phyloP scores from a whole-genome alignment of 2,888 invertebrate species.

The Suillia variegata region DNA sequence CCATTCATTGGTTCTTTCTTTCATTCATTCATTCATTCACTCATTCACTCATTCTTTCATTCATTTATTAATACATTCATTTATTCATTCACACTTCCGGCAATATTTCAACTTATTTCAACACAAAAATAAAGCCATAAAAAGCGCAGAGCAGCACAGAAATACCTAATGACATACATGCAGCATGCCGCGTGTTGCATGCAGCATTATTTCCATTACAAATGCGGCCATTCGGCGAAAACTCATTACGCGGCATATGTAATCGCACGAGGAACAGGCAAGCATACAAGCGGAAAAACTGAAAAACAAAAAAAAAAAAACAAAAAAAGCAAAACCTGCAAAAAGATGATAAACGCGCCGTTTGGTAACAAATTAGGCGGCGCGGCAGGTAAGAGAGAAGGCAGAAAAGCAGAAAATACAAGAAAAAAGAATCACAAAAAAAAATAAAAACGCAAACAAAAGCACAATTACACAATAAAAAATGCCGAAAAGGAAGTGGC shows the following conservation, averaged over 20 bases:
- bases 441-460: no score
- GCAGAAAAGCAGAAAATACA: neutral
- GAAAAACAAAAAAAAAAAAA: no score
- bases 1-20: no score
- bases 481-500: neutral
- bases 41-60: no score
- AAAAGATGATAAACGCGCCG: constrained; percentile 14
- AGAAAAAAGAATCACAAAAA: no score
- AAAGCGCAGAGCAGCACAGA: constrained; percentile 5
- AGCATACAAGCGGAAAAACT: neutral
- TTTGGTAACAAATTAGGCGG: constrained; percentile 7
- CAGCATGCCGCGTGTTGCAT: neutral
- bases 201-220: constrained; percentile 2
- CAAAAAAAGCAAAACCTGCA: no score
- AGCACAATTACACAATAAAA: no score
- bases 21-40: no score
- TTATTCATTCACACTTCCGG: no score
- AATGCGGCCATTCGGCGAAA: constrained; percentile 1
- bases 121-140: constrained; percentile 4
- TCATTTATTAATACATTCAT: no score
- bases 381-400: neutral
- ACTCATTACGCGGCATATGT: constrained; percentile 13
- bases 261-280: neutral
- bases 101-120: no score
- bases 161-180: constrained; percentile 14